Evolutionary conservation across 2,888 invertebrate genomes (phyloP).

Genomic region (Leuctra nigra): DNA sequence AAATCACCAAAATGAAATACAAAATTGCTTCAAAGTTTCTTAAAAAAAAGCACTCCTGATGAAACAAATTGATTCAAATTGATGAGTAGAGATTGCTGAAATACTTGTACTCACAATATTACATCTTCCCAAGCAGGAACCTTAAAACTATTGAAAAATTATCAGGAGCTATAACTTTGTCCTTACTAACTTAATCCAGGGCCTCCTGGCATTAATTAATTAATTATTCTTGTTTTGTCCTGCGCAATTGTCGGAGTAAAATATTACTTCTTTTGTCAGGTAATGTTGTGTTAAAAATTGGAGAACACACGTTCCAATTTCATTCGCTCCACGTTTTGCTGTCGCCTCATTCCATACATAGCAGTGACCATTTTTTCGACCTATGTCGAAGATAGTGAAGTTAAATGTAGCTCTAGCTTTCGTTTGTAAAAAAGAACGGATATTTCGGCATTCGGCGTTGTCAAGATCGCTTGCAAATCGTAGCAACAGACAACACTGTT

Average conservation of each 20-base stretch:
- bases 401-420: slow-evolving; percentile 2
- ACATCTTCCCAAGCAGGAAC: too few species aligned
- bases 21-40: too few species aligned
- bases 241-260: slow-evolving; percentile 18
- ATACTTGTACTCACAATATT: too few species aligned
- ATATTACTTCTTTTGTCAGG: slow-evolving; percentile 12
- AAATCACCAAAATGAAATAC: too few species aligned
- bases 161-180: too few species aligned
- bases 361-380: slow-evolving; percentile 11
- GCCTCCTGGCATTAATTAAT: too few species aligned
- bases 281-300: slow-evolving; percentile 12
- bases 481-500: not conserved
- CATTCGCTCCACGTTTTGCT: slow-evolving; percentile 17
- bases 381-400: slow-evolving; percentile 17
- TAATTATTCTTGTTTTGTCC: too few species aligned
- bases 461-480: slow-evolving; percentile 3
- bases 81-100: too few species aligned
- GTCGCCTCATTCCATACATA: slow-evolving; percentile 18
- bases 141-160: too few species aligned
- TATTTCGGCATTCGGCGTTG: not conserved
- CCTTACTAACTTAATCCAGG: too few species aligned
- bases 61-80: too few species aligned
- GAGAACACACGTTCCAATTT: slow-evolving; percentile 17
- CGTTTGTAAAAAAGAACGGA: slow-evolving; percentile 5
- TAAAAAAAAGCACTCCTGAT: too few species aligned